Percentiles rank a stretch among this genome's conserved stretches.
Conservation (phyloP, 2,797 vertebrate genomes). For the Crypturellus tataupa region DNA sequence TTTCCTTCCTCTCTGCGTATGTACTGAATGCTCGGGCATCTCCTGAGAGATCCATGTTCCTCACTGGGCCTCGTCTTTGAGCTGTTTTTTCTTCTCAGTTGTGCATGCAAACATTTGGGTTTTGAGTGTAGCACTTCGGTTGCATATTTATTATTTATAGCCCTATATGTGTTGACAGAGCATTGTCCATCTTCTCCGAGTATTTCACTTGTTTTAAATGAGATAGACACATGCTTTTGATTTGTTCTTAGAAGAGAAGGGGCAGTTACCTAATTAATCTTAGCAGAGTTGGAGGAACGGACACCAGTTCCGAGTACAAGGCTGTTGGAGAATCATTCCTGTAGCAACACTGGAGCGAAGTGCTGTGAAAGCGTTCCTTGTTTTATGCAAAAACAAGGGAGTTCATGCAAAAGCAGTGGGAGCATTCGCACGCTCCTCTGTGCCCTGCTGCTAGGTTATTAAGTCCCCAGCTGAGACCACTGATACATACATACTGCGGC, state of each 20-base stretch:
- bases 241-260: constrained; percentile 4
- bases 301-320: not conserved
- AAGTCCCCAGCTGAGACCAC: not conserved
- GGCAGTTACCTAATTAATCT: not conserved
- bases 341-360: not conserved
- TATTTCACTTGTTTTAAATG: not conserved
- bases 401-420: not conserved
- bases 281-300: not conserved
- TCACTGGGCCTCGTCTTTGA: not conserved
- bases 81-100: not conserved
- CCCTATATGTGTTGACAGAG: not conserved
- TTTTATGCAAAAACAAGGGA: not conserved
- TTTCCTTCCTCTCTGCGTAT: not conserved
- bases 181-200: not conserved
- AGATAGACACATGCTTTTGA: not conserved
- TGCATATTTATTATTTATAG: not conserved
- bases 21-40: not conserved
- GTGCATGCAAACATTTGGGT: fast-evolving
- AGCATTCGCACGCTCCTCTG: not conserved
- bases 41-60: not conserved
- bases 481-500: not conserved
- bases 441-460: not conserved
- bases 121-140: not conserved
- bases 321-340: not conserved
- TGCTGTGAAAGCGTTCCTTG: not conserved